Base-by-base conservation (phyloP, 2,888 invertebrate genomes). In the Scaptomyza caliginosa region DNA sequence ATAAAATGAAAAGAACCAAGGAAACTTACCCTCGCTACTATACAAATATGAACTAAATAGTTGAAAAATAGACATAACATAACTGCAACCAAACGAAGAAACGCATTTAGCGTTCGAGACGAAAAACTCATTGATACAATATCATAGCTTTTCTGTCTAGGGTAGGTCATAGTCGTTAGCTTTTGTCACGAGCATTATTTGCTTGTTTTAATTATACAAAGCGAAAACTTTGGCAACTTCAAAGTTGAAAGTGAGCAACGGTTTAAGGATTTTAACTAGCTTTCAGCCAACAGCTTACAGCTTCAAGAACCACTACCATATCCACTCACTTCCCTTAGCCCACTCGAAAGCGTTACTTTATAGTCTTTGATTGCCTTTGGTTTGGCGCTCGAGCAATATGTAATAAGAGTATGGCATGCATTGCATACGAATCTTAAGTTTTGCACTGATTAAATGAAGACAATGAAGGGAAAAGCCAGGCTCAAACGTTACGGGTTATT, bases 161-260 rank as follows among this genome's bases (percentile, higher is more conserved):
- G 13, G 32, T 21, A 32, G 19, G 2, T 19, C 6, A 3, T 13
- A 30, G 32, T 30, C 30, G 19, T n/a, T 16, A 23, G 24, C 11
- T 11, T 7, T n/a, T 26, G 17, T 3, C 1, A 10, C 5, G 19
- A 21, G 10, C 30, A 19, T 19, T 46, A 17, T 10, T 21, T 32
- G 19, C 46, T 46, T 21, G 32, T 80, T 80, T 80, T 80, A 80
- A 80, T 86, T 80, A 80, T 86, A 86, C 80, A 86, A 86, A 82
- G 78, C 80, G 65, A 79, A 79, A 79, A 79, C 73, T 79, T 85
- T 79, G 32, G 67, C 58, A 83, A 76, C 77, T 69, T 72, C 52
- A 58, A 59, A 66, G 76, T 57, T 65, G 72, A 71, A 68, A 52
- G 51, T 74, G 57, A 70, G 64, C 70, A 65, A 56, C 66, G 46